Evolutionary conservation across 2,113 vertebrate genomes (phyloP), one percentile per base, ranked within the genome.

Genomic region (Sialia sialis): DNA sequence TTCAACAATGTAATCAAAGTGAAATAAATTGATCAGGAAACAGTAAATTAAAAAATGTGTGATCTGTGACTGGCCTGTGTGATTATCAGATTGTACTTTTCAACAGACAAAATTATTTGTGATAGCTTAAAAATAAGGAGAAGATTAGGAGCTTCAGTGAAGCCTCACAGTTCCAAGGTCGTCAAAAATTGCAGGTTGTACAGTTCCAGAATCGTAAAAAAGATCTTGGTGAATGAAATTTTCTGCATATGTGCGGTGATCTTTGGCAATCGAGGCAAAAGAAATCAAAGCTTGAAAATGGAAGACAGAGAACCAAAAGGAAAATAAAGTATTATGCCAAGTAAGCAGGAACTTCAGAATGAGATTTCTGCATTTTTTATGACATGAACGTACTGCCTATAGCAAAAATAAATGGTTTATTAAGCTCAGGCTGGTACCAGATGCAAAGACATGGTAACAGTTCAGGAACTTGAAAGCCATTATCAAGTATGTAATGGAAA

Each of bases 331-430:
- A 16, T 70, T 51, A 36, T 54, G 20, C 83, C 72, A 62, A 81
- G 73, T 43, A 56, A 94, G 88, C 72, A 70, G 58, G 67, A 79
- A 78, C 49, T 72, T 63, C 62, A 67, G 46, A 72, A 86, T 73
- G 82, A 90, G 85, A 78, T 90, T 90, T 90, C 77, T 95, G 80
- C 54, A 9, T 55, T 88, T 94, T 87, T 81, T 86, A 72, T 59
- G 13, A 56, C n/a, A 15, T 34, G 60, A 78, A 43, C 51, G 34
- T 75, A 87, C 60, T 82, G 56, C 87, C 64, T 87, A 20, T 60
- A 56, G 73, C 69, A 91, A 87, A 94, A 94, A 54, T 49, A 82
- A 56, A 73, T 52, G 83, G 27, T 78, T 95, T 95, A 41, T 72
- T 92, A 78, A 82, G 69, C 76, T 78, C 56, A 56, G 64, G 22